phyloP scores from a whole-genome alignment of 2,888 invertebrate genomes.

The Noctua comes region DNA sequence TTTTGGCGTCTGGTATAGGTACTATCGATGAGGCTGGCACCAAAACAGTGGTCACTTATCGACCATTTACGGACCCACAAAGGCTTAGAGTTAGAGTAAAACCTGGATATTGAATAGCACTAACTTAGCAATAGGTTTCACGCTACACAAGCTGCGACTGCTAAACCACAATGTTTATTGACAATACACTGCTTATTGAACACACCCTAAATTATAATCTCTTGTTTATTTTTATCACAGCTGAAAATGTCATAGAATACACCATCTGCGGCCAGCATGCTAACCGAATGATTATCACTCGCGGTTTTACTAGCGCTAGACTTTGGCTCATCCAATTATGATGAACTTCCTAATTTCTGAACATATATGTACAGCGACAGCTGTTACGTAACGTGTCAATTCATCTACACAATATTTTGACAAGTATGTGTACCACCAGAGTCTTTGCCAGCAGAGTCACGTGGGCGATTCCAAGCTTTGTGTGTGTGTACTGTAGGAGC shows the following conservation, averaged over 20 bases:
- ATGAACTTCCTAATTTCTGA: constrained; percentile 32
- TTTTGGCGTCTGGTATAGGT: not conserved
- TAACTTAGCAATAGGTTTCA: not conserved
- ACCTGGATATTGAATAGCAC: not conserved
- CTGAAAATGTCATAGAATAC: constrained; percentile 14
- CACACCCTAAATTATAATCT: constrained; percentile 34
- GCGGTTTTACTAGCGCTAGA: constrained; percentile 24
- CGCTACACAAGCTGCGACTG: not conserved
- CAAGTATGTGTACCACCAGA: constrained; percentile 8
- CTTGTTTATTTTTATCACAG: constrained; percentile 10
- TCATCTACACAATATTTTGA: constrained; percentile 34
- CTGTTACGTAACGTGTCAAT: constrained; percentile 24
- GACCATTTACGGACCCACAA: not conserved
- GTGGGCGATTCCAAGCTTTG: not conserved
- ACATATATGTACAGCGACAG: constrained; percentile 1
- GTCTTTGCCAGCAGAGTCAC: not conserved
- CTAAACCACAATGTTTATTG: constrained; percentile 13
- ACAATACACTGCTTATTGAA: constrained; percentile 20
- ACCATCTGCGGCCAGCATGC: constrained; percentile 20
- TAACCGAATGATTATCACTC: constrained; percentile 39
- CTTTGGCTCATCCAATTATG: constrained; percentile 52
- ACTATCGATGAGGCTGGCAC: not conserved
- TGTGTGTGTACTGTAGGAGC: not conserved
- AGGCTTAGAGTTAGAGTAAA: not conserved
- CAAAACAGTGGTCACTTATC: not conserved